Percentiles rank a stretch among this genome's conserved stretches.
Evolutionary conservation across 2,113 vertebrate genomes (phyloP).

Genomic region (Nymphicus hollandicus): DNA sequence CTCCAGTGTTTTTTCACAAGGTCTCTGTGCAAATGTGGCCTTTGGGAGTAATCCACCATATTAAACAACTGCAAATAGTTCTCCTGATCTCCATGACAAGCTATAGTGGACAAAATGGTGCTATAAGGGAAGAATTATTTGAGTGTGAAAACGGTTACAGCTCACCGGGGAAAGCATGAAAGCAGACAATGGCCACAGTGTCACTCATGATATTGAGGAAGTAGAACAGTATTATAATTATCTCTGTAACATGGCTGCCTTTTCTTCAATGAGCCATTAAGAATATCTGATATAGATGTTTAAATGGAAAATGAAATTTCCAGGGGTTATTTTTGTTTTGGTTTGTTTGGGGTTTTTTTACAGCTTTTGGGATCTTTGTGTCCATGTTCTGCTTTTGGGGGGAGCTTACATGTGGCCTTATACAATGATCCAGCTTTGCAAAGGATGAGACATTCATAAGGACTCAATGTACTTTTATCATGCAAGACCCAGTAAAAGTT

Average conservation of each 20-base stretch:
- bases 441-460: not conserved
- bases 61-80: slow-evolving; percentile 12
- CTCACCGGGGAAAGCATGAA: not conserved
- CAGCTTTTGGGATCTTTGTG: not conserved
- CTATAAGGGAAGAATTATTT: slow-evolving; percentile 17
- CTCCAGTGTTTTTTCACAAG: not conserved
- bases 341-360: not conserved
- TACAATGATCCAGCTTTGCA: not conserved
- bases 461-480: not conserved
- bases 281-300: not conserved
- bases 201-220: not conserved
- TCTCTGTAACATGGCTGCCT: not conserved
- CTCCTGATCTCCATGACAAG: slow-evolving; percentile 16
- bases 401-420: not conserved
- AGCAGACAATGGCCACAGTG: not conserved
- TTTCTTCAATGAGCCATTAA: not conserved
- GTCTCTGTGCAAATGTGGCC: not conserved
- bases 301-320: not conserved
- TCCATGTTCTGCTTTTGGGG: not conserved
- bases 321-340: not conserved
- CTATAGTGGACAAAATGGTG: not conserved
- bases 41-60: not conserved
- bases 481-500: not conserved
- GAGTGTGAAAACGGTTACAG: not conserved
- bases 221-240: not conserved